Evolutionary conservation across 2,113 vertebrate species (phyloP).

Genomic region (Microtus richardsoni): DNA sequence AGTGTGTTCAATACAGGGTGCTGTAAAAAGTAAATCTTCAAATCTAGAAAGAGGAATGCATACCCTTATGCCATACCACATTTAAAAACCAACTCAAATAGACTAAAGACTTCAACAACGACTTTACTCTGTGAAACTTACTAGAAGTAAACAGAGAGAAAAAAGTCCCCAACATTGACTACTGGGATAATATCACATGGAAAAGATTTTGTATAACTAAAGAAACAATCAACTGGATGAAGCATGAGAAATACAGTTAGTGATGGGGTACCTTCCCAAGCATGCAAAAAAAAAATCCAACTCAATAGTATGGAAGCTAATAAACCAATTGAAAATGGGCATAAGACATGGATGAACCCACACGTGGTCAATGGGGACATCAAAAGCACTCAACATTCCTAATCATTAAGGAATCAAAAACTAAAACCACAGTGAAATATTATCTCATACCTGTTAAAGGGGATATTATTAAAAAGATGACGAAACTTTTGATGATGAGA

Average conservation of each 20-base stretch:
- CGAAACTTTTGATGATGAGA: background rate
- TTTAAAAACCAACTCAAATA: background rate
- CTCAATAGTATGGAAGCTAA: background rate
- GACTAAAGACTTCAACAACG: background rate
- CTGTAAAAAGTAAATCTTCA: background rate
- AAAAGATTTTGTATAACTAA: background rate
- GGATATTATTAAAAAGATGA: background rate
- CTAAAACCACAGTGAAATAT: background rate
- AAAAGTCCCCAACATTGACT: background rate
- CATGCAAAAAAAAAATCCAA: background rate
- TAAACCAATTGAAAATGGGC: background rate
- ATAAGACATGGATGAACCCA: background rate
- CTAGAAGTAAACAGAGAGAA: background rate
- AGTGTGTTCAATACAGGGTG: background rate
- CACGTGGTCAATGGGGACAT: background rate
- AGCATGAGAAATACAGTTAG: background rate
- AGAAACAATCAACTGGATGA: background rate
- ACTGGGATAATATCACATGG: background rate
- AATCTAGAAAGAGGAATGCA: background rate
- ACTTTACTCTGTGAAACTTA: background rate
- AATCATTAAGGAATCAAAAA: background rate
- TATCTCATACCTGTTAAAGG: background rate
- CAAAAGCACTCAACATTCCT: background rate
- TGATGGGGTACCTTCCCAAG: background rate
- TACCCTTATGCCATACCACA: background rate